phyloP scores from a whole-genome alignment of 2,113 vertebrate genomes.

The Glaucidium brasilianum region DNA sequence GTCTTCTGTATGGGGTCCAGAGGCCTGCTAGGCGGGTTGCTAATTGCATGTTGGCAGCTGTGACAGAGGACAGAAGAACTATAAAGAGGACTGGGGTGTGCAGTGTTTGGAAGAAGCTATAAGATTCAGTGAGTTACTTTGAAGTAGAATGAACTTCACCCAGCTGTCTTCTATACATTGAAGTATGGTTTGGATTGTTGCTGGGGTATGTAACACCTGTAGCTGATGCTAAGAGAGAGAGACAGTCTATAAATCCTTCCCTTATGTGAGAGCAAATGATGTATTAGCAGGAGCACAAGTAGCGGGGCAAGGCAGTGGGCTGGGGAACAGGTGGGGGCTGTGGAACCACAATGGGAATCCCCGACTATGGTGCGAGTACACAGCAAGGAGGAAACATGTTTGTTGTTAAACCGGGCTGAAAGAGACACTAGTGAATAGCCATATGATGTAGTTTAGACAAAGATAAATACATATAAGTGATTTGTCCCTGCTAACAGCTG shows the following conservation, averaged over 20 bases:
- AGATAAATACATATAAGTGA: neutral
- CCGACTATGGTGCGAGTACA: fast-evolving
- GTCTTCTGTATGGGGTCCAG: neutral
- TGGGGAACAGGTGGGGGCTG: neutral
- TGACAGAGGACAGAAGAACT: neutral
- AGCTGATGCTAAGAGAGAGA: neutral
- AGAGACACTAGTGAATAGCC: neutral
- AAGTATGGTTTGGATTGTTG: neutral
- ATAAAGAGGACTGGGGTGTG: neutral
- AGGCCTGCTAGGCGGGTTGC: neutral
- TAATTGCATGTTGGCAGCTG: neutral
- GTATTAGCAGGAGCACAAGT: neutral
- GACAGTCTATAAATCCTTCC: neutral
- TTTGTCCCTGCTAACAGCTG: neutral
- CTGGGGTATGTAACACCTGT: neutral
- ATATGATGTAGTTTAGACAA: neutral
- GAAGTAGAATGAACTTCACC: neutral
- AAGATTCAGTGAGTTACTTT: neutral
- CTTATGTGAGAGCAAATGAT: neutral
- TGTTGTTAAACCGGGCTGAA: neutral
- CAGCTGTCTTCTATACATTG: fast-evolving
- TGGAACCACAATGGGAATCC: neutral
- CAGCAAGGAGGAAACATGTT: neutral
- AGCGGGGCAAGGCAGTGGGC: neutral
- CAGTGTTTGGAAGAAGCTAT: neutral